Base-by-base conservation (phyloP, 2,797 vertebrate species). In the Chaetophractus vellerosus region DNA sequence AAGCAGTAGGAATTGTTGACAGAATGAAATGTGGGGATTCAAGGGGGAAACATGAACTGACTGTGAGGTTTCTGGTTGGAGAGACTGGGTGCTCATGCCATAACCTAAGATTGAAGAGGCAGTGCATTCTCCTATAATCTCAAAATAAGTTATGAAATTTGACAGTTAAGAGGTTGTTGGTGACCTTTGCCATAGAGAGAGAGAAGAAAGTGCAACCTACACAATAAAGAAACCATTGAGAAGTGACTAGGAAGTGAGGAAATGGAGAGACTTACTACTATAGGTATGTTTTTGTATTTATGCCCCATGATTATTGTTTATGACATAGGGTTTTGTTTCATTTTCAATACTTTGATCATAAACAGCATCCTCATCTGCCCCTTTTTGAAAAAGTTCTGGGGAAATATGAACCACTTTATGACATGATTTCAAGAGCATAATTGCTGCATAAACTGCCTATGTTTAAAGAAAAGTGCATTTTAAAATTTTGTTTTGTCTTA, bases 261-360 rank as follows among this genome's bases (percentile, higher is more conserved):
- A 72, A 57, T 63, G 33, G 52, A 72, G 21, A 45, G 23, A 69
- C 45, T 69, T 66, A 69, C 6, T 86, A 26, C 18, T 61, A 1
- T 64, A 69, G 66, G 80, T 93, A 21, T 24, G 41, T 91, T 15
- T 81, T 57, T 87, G 57, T 87, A 48, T 86, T 94, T 88, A 57
- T 82, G 83, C 61, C 19, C 55, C 16, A 41, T 83, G 68, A 26
- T 55, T 38, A 38, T 38, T 64, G 23, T 78, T 83, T 71, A 23
- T 63, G 24, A 52, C 24, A 33, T 66, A 33, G 4, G 66, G 4
- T 71, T 76, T 71, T 80, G 23, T 86, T 87, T 88, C 4, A 57
- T 69, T 57, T 93, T 91, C 74, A 90, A 90, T 28, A 57, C 88
- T 10, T 88, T 74, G 9, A 61, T 88, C 21, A 57, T 91, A 71